Percentiles rank a stretch among this genome's conserved stretches.
phyloP scores from a whole-genome alignment of 2,797 vertebrate genomes.

The Myripristis murdjan region DNA sequence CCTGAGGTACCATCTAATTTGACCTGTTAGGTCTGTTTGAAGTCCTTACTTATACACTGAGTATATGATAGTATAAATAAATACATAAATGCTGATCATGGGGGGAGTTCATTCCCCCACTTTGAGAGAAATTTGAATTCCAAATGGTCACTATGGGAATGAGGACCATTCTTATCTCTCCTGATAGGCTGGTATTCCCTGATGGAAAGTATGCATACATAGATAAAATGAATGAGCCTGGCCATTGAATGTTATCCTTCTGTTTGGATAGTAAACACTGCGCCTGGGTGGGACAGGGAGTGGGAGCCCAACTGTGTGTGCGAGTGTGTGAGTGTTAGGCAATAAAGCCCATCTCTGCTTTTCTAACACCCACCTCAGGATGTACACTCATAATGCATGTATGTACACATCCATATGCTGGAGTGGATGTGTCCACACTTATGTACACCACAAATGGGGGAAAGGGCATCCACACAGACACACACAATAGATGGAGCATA shows the following conservation, averaged over 20 bases:
- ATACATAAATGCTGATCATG: too few species aligned
- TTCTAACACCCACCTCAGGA: slow-evolving; percentile 10
- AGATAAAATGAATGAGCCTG: slow-evolving; percentile 7
- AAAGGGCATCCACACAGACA: background rate
- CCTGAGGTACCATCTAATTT: too few species aligned
- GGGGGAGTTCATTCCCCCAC: too few species aligned
- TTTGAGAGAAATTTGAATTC: too few species aligned
- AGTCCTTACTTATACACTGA: too few species aligned
- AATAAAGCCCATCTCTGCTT: slow-evolving; percentile 26
- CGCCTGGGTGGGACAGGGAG: slow-evolving; percentile 41
- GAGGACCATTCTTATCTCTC: too few species aligned
- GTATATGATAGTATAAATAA: too few species aligned
- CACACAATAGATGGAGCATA: background rate
- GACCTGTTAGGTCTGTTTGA: too few species aligned
- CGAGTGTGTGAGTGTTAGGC: slow-evolving; percentile 18
- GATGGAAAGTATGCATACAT: background rate
- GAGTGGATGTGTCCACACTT: slow-evolving; percentile 9
- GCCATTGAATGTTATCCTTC: slow-evolving; percentile 24
- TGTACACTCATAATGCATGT: slow-evolving; percentile 16
- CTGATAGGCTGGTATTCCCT: background rate
- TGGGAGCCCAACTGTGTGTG: slow-evolving; percentile 17
- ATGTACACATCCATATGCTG: slow-evolving; percentile 37
- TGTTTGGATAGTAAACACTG: slow-evolving; percentile 50
- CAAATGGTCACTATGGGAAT: too few species aligned
- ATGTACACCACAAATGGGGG: too few species aligned